Conservation (phyloP, 2,797 vertebrate species). For the Chrysocyon brachyurus region DNA sequence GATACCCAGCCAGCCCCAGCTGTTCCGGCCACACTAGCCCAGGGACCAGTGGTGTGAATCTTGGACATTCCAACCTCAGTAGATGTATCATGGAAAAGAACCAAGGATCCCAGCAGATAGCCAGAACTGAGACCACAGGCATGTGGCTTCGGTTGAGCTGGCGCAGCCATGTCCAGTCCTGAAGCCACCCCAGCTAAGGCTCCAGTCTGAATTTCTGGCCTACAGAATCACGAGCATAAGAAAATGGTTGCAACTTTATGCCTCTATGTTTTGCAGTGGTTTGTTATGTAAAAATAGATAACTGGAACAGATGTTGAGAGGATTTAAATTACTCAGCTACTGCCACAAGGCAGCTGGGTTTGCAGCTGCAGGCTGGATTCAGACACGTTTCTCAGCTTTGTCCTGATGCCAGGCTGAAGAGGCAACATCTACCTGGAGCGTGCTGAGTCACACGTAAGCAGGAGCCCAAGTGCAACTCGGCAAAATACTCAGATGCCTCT, state of each 20-base stretch:
- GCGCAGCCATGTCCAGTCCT: neutral
- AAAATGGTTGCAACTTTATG: neutral
- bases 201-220: neutral
- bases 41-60: neutral
- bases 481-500: neutral
- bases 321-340: neutral
- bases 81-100: neutral
- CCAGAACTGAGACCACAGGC: neutral
- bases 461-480: neutral
- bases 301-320: neutral
- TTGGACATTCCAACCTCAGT: neutral
- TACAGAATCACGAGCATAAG: neutral
- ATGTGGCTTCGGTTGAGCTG: neutral
- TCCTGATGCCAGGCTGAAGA: neutral
- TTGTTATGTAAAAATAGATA: neutral
- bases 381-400: neutral
- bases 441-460: neutral
- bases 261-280: neutral
- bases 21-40: neutral
- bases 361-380: neutral
- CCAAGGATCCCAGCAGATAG: neutral
- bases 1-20: neutral
- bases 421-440: neutral
- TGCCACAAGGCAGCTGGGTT: neutral
- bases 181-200: neutral